These are phyloP conservation scores for Desmodus rotundus DNA, from an alignment of 2,113 vertebrate species.

Conservation along the genomic window DNA sequence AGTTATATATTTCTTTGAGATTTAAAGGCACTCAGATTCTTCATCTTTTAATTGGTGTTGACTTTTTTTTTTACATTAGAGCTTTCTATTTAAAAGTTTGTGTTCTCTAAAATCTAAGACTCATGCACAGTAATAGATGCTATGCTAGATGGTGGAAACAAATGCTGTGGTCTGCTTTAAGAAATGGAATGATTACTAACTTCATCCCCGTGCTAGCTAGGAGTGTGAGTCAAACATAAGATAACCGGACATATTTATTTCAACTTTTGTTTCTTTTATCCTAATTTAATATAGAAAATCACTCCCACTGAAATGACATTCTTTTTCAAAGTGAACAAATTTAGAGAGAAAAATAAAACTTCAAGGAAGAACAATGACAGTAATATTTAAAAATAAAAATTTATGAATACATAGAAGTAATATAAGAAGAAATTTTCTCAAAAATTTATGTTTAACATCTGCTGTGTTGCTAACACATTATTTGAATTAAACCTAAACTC, in stretches of 20 bases:
- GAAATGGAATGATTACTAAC: not conserved
- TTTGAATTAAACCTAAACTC: not conserved
- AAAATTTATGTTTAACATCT: not conserved
- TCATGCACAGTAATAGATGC: not conserved
- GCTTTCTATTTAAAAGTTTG: not conserved
- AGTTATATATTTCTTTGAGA: not conserved
- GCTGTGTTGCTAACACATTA: not conserved
- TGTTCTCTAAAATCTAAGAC: slow-evolving; percentile 21
- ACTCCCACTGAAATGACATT: not conserved
- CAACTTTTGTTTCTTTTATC: not conserved
- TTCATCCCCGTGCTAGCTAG: not conserved
- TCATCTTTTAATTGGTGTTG: not conserved
- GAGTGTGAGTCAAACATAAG: not conserved
- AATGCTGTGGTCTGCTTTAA: not conserved
- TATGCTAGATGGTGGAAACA: not conserved
- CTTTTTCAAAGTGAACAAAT: not conserved
- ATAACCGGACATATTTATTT: not conserved
- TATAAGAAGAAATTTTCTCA: not conserved
- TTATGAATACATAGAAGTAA: not conserved
- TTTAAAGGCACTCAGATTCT: not conserved
- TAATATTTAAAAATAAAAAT: not conserved
- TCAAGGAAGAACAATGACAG: not conserved
- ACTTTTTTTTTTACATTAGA: not conserved
- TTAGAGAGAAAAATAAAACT: not conserved
- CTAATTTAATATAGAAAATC: not conserved